Conservation (phyloP, 2,888 invertebrate species). For the Caenorhabditis panamensis region DNA sequence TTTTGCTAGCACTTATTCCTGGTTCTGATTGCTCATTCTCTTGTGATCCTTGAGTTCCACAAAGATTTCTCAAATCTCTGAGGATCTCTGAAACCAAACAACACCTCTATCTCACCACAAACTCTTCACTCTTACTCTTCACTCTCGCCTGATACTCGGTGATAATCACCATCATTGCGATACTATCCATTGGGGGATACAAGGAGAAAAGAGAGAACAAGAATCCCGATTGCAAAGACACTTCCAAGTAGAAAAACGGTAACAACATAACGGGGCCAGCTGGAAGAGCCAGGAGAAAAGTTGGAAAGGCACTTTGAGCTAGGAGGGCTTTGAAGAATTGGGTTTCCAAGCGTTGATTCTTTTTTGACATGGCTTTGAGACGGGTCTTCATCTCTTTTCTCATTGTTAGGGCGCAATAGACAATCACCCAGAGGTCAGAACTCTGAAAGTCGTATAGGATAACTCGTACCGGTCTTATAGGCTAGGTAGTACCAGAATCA, state of each 20-base stretch:
- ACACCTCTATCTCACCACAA: too few relatives aligned
- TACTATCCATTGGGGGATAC: not conserved
- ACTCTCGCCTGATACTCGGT: not conserved
- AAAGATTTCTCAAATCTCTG: too few relatives aligned
- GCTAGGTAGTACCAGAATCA: not conserved
- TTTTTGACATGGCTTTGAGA: not conserved
- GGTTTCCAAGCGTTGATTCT: not conserved
- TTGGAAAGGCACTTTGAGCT: conserved; percentile 1
- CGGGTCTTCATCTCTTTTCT: not conserved
- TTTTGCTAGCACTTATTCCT: too few relatives aligned
- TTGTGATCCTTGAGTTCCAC: too few relatives aligned
- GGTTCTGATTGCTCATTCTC: too few relatives aligned
- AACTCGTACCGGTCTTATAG: too few relatives aligned
- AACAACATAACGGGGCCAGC: not conserved
- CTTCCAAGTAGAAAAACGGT: not conserved
- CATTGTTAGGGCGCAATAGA: not conserved
- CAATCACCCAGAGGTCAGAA: not conserved
- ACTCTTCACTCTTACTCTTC: too few relatives aligned
- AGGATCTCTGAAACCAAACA: too few relatives aligned
- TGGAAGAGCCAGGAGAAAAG: not conserved
- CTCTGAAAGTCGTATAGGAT: too few relatives aligned
- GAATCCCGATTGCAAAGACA: not conserved
- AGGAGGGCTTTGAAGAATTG: conserved; percentile 3
- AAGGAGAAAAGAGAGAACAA: not conserved
- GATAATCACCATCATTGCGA: not conserved